Conservation (phyloP, 2,888 invertebrate genomes). For the Thereva nobilitata region DNA sequence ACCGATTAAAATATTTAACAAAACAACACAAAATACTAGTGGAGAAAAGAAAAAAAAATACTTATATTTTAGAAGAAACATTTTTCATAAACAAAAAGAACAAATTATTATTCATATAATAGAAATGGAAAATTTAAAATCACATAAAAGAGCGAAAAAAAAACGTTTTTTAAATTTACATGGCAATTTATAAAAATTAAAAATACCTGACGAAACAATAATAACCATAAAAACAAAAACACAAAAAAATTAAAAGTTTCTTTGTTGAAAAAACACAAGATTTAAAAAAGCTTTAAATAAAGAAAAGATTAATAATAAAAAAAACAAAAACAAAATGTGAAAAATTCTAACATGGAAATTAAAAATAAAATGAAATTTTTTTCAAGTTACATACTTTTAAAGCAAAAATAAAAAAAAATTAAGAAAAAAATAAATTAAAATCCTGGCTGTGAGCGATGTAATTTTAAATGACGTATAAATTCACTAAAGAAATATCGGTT, state of each 20-base stretch:
- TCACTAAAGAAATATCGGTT: slow-evolving; percentile 14
- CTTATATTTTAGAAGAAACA: slow-evolving; percentile 27
- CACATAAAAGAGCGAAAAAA: slow-evolving; percentile 6
- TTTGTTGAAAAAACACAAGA: too few relatives aligned
- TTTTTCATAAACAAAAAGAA: slow-evolving; percentile 13
- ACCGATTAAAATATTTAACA: slow-evolving; percentile 18
- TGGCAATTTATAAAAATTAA: too few relatives aligned
- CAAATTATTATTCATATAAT: background rate
- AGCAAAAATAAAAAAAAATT: slow-evolving; percentile 8
- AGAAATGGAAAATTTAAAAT: background rate
- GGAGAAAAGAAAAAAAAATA: background rate
- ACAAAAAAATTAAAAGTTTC: too few relatives aligned
- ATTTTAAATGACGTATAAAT: slow-evolving; percentile 28
- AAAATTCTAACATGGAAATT: too few relatives aligned
- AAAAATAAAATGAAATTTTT: too few relatives aligned
- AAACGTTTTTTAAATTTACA: background rate
- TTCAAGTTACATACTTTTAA: background rate
- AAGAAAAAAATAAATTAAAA: slow-evolving; percentile 14
- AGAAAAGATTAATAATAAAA: too few relatives aligned
- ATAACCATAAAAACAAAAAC: too few relatives aligned
- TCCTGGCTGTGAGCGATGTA: slow-evolving; percentile 30
- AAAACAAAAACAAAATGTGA: too few relatives aligned
- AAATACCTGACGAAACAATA: too few relatives aligned
- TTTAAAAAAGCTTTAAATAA: too few relatives aligned
- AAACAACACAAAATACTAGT: slow-evolving; percentile 9